These are phyloP conservation scores for Heliconius himera DNA, from an alignment of 1,140 invertebrate genomes.

Conservation along the genomic window DNA sequence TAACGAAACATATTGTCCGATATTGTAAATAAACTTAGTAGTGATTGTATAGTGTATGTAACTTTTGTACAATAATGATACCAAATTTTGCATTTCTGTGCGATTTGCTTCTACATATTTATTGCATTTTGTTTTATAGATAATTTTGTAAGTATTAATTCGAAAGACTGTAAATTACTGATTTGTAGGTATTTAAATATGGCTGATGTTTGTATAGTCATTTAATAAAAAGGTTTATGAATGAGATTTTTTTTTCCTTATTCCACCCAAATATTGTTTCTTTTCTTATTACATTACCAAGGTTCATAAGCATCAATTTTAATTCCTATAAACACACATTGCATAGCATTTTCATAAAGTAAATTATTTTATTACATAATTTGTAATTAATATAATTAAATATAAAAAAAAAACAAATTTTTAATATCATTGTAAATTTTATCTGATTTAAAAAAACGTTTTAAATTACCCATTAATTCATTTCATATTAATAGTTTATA, in stretches of 20 bases:
- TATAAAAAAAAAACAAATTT: too few relatives aligned
- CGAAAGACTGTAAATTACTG: slow-evolving; percentile 79
- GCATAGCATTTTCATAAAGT: too few relatives aligned
- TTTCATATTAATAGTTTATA: background rate
- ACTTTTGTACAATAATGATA: slow-evolving; percentile 80
- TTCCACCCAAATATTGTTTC: slow-evolving; percentile 26
- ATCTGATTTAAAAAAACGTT: background rate
- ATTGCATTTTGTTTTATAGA: slow-evolving; percentile 69
- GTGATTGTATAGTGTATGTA: slow-evolving; percentile 68
- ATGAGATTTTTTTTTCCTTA: slow-evolving; percentile 46
- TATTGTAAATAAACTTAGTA: slow-evolving; percentile 69
- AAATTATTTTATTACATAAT: too few relatives aligned
- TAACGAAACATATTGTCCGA: slow-evolving; percentile 57
- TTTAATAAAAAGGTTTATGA: slow-evolving; percentile 78
- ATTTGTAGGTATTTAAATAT: slow-evolving; percentile 73
- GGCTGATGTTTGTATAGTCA: slow-evolving; percentile 78
- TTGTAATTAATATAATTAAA: too few relatives aligned
- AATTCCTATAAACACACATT: too few relatives aligned
- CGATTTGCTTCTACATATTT: slow-evolving; percentile 76
- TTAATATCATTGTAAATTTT: too few relatives aligned
- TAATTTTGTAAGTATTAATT: slow-evolving; percentile 76
- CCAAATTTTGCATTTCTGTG: slow-evolving; percentile 79
- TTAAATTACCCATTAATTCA: background rate
- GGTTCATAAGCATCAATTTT: background rate
- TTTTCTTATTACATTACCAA: background rate